Conservation (phyloP, 2,888 invertebrate species). For the Apotomis turbidana region DNA sequence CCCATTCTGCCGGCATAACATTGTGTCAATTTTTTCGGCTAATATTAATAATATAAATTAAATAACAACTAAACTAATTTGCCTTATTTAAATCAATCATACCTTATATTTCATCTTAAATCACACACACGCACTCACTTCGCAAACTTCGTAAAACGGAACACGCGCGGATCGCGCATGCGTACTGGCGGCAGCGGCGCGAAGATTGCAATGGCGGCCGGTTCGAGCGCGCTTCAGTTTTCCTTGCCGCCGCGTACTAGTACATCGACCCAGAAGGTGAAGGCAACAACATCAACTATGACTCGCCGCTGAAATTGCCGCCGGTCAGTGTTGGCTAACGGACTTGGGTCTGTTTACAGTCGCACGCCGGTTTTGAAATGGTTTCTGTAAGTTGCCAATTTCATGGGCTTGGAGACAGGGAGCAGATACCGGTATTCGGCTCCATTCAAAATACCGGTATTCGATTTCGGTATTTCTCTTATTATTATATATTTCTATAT, state of each 20-base stretch:
- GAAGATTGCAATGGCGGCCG: slow-evolving; percentile 30
- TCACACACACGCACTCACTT: slow-evolving; percentile 33
- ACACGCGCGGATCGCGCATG: slow-evolving; percentile 43
- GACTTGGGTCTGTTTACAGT: background rate
- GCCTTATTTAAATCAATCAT: background rate
- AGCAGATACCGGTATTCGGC: too few relatives aligned
- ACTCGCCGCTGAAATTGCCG: slow-evolving; percentile 24
- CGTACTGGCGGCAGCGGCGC: slow-evolving; percentile 31
- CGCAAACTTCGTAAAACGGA: slow-evolving; percentile 31
- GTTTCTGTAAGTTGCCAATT: slow-evolving; percentile 3
- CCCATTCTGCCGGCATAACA: too few relatives aligned
- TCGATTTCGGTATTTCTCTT: too few relatives aligned
- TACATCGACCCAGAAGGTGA: slow-evolving; percentile 43
- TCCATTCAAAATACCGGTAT: too few relatives aligned
- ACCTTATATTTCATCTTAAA: slow-evolving; percentile 45
- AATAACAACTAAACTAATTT: background rate
- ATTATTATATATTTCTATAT: too few relatives aligned
- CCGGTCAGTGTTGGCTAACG: slow-evolving; percentile 4
- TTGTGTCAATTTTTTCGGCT: too few relatives aligned
- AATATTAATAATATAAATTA: background rate
- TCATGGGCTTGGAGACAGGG: background rate
- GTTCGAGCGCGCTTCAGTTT: slow-evolving; percentile 39
- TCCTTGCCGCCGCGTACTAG: slow-evolving; percentile 42
- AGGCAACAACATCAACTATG: slow-evolving; percentile 37
- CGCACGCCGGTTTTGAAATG: slow-evolving; percentile 7